Base-by-base conservation (phyloP, 2,113 vertebrate genomes). In the Ptilorrhoa leucosticta region DNA sequence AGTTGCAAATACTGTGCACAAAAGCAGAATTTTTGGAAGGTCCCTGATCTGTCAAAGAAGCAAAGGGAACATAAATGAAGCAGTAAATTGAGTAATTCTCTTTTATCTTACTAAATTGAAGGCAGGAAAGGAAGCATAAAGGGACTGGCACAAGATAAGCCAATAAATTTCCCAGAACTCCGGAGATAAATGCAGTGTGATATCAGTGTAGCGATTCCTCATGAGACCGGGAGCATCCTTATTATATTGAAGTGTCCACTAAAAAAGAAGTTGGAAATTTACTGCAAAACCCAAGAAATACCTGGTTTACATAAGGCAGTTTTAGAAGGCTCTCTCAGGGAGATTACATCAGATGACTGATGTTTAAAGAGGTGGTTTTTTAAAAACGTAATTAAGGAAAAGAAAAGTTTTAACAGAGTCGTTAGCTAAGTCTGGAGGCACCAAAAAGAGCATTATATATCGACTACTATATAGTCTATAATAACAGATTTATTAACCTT, bases 131-230 rank as follows among this genome's bases (percentile, higher is more conserved):
- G 35, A 82, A 77, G 53, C n/a, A 51, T 21, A 44, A 57, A 68
- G 45, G 12, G 39, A 28, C 27, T 39, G 45, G 8, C 6, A 13
- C 14, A 15, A 33, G 27, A 26, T 16, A 48, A 69, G 27, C 6
- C 40, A 69, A 11, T 11, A 20, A 15, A 10, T n/a, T 40, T n/a
- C 33, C 26, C 50, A 39, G 35, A 73, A 66, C 8, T 87, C n/a
- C n/a, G 40, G 13, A 39, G 21, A 33, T 33, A 42, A 45, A 13
- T 0, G 1, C 12, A 48, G 7, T 7, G 11, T 57, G 15, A 13
- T 10, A 53, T 18, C 28, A 22, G 7, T 28, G 15, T 13, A 47
- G 26, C 0, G 0, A 31, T 4, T 37, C 15, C 22, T 57, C 35
- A 5, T 2, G 3, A 87, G 24, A 75, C 9, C 1, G 1, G 7